A percentile compares a stretch with the other conserved stretches of the same genome.
These are phyloP conservation scores for Fragum whitleyi DNA, from an alignment of 2,888 invertebrate genomes.

Conservation along the genomic window DNA sequence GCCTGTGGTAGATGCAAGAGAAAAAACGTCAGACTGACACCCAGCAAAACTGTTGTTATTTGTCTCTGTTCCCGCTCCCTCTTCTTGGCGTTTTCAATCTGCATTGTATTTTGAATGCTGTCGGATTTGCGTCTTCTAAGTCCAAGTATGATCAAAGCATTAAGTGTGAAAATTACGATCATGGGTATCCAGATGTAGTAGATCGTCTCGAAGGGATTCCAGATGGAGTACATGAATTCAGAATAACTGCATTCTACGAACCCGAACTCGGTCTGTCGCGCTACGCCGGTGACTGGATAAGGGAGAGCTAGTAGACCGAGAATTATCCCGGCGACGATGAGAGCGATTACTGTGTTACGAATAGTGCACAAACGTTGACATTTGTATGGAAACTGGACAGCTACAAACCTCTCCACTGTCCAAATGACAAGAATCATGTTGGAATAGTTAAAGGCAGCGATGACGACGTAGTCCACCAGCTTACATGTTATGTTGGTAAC, in stretches of 20 bases:
- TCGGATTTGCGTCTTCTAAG: constrained; percentile 2
- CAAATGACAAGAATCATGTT: constrained; percentile 30
- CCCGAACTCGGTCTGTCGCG: constrained; percentile 3
- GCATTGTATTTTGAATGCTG: neutral
- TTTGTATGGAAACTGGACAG: constrained; percentile 33
- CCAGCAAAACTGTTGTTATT: constrained; percentile 27
- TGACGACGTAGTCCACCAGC: neutral
- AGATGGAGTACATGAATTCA: constrained; percentile 12
- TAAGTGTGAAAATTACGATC: constrained; percentile 12
- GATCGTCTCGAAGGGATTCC: constrained; percentile 25
- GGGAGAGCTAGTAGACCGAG: neutral
- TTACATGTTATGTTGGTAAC: constrained; percentile 7
- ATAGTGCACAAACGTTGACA: constrained; percentile 16
- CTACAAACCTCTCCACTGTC: constrained; percentile 41
- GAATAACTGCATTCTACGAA: constrained; percentile 10
- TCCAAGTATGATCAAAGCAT: constrained; percentile 16
- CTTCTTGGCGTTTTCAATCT: constrained; percentile 18
- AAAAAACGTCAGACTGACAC: constrained; percentile 7
- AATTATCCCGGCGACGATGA: neutral
- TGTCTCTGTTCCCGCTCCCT: constrained; percentile 16
- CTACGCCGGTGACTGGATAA: neutral
- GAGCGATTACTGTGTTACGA: neutral
- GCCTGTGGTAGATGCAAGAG: constrained; percentile 36
- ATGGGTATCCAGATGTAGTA: constrained; percentile 40
- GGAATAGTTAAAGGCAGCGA: constrained; percentile 24